Percentiles rank a stretch among this genome's conserved stretches.
Conservation (phyloP, 2,113 vertebrate species). For the Grantiella picta region DNA sequence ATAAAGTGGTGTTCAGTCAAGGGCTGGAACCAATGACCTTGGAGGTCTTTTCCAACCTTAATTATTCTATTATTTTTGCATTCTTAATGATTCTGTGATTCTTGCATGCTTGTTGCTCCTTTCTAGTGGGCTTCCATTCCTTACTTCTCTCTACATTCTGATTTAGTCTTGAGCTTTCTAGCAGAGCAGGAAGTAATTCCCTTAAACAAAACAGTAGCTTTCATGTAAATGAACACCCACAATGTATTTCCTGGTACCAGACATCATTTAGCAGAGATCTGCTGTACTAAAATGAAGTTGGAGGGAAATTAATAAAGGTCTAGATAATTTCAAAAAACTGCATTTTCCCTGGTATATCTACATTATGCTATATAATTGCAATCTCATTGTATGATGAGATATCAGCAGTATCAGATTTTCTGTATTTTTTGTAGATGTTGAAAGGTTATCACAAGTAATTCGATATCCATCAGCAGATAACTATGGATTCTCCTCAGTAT, state of each 20-base stretch:
- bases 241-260: not conserved
- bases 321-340: not conserved
- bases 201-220: not conserved
- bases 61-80: not conserved
- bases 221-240: not conserved
- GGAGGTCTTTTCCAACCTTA: not conserved
- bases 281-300: not conserved
- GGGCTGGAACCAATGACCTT: not conserved
- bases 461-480: not conserved
- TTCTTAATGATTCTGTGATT: too few relatives aligned
- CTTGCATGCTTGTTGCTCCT: not conserved
- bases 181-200: not conserved
- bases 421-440: not conserved
- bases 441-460: not conserved
- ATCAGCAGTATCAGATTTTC: not conserved
- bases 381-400: not conserved
- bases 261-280: not conserved
- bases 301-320: not conserved
- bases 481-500: not conserved
- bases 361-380: not conserved
- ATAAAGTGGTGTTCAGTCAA: not conserved
- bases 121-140: not conserved
- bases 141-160: not conserved
- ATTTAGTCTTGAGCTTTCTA: not conserved
- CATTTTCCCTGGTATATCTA: not conserved